These are phyloP conservation scores for Dromococcyx pavoninus DNA, from an alignment of 2,797 vertebrate genomes.

Conservation along the genomic window DNA sequence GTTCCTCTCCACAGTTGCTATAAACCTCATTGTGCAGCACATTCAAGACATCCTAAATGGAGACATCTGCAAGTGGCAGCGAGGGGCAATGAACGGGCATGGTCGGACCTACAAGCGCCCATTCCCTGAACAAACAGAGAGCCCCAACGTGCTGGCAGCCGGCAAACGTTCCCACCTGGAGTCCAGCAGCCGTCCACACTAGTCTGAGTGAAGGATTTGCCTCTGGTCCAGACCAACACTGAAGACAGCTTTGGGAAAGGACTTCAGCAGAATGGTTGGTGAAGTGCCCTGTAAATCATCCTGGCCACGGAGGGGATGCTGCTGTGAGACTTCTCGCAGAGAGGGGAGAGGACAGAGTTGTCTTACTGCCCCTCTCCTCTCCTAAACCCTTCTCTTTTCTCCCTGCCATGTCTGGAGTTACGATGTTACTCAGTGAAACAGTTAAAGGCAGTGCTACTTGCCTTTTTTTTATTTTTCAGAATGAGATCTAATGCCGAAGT, in stretches of 20 bases:
- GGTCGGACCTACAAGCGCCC: slow-evolving; percentile 83
- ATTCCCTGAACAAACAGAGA: slow-evolving; percentile 79
- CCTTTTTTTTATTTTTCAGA: not conserved
- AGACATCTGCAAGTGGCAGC: slow-evolving; percentile 95
- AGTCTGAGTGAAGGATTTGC: not conserved
- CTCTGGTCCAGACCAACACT: not conserved
- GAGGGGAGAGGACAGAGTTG: not conserved
- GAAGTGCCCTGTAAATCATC: not conserved
- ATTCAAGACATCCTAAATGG: slow-evolving; percentile 97
- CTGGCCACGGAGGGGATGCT: not conserved
- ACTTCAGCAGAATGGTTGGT: not conserved
- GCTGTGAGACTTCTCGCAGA: not conserved
- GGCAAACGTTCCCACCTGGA: slow-evolving; percentile 90
- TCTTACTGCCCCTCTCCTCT: not conserved
- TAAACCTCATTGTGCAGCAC: slow-evolving; percentile 98
- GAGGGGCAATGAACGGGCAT: slow-evolving; percentile 78
- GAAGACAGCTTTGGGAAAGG: not conserved
- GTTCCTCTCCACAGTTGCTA: slow-evolving; percentile 82
- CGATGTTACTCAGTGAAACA: not conserved
- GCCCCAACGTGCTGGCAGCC: slow-evolving; percentile 58
- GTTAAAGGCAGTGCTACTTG: not conserved
- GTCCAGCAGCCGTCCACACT: slow-evolving; percentile 94
- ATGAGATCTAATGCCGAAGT: not conserved
- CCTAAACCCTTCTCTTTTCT: not conserved
- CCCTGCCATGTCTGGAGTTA: not conserved